phyloP scores from a whole-genome alignment of 2,113 vertebrate species.

The Mesitornis unicolor region DNA sequence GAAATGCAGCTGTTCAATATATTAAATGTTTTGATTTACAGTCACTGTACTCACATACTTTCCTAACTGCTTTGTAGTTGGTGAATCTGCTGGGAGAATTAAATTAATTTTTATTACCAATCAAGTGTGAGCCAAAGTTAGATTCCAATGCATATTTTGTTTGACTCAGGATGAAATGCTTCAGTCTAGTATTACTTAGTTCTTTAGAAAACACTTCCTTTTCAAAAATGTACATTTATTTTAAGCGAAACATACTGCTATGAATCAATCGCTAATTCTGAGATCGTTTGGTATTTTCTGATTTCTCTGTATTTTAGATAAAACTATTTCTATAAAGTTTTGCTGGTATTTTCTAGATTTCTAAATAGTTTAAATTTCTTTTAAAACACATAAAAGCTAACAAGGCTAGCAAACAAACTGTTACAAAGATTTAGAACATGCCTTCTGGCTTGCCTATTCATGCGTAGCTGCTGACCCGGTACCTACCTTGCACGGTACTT shows the following conservation, averaged over 20 bases:
- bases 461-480: too few relatives aligned
- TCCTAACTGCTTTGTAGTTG: background rate
- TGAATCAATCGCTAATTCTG: background rate
- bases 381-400: background rate
- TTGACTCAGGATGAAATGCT: background rate
- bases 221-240: background rate
- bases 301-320: background rate
- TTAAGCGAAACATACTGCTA: background rate
- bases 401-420: background rate
- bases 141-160: background rate
- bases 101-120: background rate
- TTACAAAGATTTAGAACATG: background rate
- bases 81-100: background rate
- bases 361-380: background rate
- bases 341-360: background rate
- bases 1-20: background rate
- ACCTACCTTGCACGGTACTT: accelerated
- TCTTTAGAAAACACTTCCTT: background rate
- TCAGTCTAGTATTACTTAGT: background rate
- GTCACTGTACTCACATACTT: background rate
- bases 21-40: background rate
- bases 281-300: background rate
- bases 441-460: background rate
- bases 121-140: background rate
- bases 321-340: background rate